These are phyloP conservation scores for Tretioscincus oriximinensis DNA, from an alignment of 2,113 vertebrate genomes.

Conservation along the genomic window DNA sequence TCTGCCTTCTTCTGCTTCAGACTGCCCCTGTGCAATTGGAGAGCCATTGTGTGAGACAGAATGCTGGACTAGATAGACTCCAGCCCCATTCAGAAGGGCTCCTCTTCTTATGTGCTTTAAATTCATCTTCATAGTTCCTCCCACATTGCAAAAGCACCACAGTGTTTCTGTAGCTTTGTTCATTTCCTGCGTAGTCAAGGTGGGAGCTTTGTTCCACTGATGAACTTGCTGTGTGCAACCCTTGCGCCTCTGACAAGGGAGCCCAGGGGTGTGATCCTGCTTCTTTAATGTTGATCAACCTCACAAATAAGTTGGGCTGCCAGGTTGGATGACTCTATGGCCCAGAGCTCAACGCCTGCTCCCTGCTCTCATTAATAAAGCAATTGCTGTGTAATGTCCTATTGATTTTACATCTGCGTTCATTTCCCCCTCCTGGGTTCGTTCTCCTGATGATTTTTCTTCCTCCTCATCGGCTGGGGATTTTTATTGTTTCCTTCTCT, in stretches of 20 bases:
- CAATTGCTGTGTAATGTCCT: background rate
- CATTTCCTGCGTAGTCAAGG: background rate
- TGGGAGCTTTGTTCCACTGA: background rate
- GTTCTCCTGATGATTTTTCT: background rate
- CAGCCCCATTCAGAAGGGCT: too few species aligned
- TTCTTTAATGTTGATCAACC: background rate
- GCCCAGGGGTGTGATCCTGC: background rate
- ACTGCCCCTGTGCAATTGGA: too few species aligned
- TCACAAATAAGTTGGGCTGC: background rate
- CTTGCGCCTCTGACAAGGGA: background rate
- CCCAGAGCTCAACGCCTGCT: background rate
- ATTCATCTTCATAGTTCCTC: too few species aligned
- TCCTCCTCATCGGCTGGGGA: background rate
- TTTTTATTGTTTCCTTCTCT: background rate
- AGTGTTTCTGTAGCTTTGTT: background rate
- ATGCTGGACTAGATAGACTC: too few species aligned
- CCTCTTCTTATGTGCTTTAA: too few species aligned
- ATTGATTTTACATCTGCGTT: background rate
- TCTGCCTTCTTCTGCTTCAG: too few species aligned
- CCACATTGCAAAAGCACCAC: too few species aligned
- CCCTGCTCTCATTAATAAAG: slow-evolving; percentile 3
- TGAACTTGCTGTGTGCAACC: background rate
- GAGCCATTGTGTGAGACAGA: too few species aligned
- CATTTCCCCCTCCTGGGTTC: background rate
- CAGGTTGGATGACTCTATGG: background rate